phyloP scores from a whole-genome alignment of 2,888 invertebrate species.

The Gibbula magus region DNA sequence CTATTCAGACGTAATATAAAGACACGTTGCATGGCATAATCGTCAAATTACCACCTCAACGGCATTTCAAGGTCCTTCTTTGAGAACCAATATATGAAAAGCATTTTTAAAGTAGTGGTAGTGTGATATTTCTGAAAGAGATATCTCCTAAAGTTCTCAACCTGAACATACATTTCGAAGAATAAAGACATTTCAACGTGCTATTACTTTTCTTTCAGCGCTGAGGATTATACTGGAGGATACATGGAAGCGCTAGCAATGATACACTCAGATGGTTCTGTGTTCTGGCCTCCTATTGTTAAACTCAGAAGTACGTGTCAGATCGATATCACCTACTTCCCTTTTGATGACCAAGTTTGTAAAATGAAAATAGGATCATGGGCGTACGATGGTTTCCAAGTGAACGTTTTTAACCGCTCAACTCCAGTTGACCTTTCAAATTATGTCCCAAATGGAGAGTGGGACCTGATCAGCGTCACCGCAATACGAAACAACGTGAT shows the following conservation, averaged over 20 bases:
- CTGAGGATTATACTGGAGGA: constrained; percentile 71
- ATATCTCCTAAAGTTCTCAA: background rate
- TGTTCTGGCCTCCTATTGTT: constrained; percentile 74
- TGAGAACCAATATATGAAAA: no score
- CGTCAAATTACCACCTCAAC: no score
- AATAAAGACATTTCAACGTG: background rate
- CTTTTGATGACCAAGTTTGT: constrained; percentile 67
- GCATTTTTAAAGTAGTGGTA: no score
- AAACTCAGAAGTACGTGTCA: constrained; percentile 70
- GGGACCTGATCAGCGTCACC: constrained; percentile 66
- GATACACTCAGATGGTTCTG: constrained; percentile 69
- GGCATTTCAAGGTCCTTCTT: no score
- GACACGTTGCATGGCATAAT: no score
- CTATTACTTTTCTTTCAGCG: constrained; percentile 37
- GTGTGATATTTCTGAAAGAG: no score
- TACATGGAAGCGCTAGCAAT: constrained; percentile 78
- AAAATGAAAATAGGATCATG: constrained; percentile 70
- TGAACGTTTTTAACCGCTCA: constrained; percentile 58
- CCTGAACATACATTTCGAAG: no score
- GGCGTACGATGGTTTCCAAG: constrained; percentile 72
- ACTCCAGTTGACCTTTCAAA: constrained; percentile 69
- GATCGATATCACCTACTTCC: constrained; percentile 65
- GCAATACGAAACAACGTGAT: constrained; percentile 68
- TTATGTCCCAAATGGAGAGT: constrained; percentile 73
- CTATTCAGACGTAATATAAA: no score